Conservation (phyloP, 2,888 invertebrate genomes). For the Sinohyriopsis cumingii region DNA sequence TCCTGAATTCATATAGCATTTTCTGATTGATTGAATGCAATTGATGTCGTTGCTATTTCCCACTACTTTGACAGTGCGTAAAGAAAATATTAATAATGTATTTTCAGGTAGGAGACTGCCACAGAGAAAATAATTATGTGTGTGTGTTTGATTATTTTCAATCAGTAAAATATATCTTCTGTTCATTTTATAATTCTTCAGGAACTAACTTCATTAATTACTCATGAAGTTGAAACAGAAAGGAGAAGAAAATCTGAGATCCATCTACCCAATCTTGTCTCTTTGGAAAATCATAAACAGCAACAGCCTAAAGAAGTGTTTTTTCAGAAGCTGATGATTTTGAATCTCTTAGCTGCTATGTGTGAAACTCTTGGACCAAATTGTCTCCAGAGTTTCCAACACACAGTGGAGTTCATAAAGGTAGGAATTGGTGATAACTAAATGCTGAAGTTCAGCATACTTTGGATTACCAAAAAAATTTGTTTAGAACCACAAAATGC, state of each 20-base stretch:
- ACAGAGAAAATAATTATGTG: too few relatives aligned
- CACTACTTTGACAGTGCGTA: too few relatives aligned
- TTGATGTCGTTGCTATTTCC: too few relatives aligned
- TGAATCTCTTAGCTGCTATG: conserved; percentile 58
- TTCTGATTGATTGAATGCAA: too few relatives aligned
- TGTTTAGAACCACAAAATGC: too few relatives aligned
- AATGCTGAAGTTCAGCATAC: neutral
- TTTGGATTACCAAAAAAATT: too few relatives aligned
- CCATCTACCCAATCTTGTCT: conserved; percentile 14
- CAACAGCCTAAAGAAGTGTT: conserved; percentile 20
- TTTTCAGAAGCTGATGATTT: conserved; percentile 34
- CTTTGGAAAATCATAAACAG: conserved; percentile 30
- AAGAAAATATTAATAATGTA: too few relatives aligned
- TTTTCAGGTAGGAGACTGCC: too few relatives aligned
- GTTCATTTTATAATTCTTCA: conserved; percentile 12
- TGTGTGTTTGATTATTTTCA: too few relatives aligned
- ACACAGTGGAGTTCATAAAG: conserved; percentile 65
- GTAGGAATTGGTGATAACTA: conserved; percentile 26
- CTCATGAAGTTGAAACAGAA: conserved; percentile 21
- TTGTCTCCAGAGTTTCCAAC: conserved; percentile 56
- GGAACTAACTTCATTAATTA: conserved; percentile 51
- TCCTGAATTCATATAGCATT: too few relatives aligned
- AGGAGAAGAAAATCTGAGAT: neutral
- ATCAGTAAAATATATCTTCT: too few relatives aligned
- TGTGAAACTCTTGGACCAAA: conserved; percentile 61